Conservation (phyloP, 64 coral and sea anemone species). For the Montipora capricornis region DNA sequence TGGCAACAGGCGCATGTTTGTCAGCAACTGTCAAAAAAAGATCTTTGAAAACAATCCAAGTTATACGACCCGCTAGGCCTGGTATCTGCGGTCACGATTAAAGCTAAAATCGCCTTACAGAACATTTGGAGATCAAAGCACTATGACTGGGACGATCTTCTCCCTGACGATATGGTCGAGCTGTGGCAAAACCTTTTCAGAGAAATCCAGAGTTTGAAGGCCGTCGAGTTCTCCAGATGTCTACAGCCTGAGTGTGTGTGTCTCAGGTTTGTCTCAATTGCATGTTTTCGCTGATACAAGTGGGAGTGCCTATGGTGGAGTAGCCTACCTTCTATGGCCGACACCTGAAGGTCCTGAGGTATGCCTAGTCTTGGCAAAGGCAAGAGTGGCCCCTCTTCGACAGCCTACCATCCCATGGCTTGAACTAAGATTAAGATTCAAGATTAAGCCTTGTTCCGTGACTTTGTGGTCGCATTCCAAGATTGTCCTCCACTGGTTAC, state of each 20-base stretch:
- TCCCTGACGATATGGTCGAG: constrained; percentile 31
- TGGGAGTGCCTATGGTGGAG: background rate
- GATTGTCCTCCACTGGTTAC: constrained; percentile 25
- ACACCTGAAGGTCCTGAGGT: constrained; percentile 21
- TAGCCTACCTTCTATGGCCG: constrained; percentile 44
- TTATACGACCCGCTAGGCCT: constrained; percentile 58
- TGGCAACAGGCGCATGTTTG: too few species aligned
- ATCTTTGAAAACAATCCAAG: background rate
- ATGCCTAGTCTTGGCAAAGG: constrained; percentile 2
- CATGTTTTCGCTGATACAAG: constrained; percentile 34
- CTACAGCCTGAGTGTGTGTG: constrained; percentile 11
- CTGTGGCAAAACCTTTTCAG: constrained; percentile 32
- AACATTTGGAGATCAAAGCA: constrained; percentile 47
- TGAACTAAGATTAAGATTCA: constrained; percentile 13
- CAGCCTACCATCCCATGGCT: constrained; percentile 60
- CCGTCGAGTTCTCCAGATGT: constrained; percentile 38
- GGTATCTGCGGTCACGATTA: constrained; percentile 54
- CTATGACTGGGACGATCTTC: constrained; percentile 57
- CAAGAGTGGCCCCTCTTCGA: constrained; percentile 61
- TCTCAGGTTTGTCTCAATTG: background rate
- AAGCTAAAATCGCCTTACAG: constrained; percentile 46
- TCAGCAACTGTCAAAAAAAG: too few species aligned
- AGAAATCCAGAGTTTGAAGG: constrained; percentile 38
- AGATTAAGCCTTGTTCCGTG: constrained; percentile 7
- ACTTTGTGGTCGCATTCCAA: constrained; percentile 34